Evolutionary conservation across 2,797 vertebrate species (phyloP).

Genomic region (Tympanoctomys barrerae): DNA sequence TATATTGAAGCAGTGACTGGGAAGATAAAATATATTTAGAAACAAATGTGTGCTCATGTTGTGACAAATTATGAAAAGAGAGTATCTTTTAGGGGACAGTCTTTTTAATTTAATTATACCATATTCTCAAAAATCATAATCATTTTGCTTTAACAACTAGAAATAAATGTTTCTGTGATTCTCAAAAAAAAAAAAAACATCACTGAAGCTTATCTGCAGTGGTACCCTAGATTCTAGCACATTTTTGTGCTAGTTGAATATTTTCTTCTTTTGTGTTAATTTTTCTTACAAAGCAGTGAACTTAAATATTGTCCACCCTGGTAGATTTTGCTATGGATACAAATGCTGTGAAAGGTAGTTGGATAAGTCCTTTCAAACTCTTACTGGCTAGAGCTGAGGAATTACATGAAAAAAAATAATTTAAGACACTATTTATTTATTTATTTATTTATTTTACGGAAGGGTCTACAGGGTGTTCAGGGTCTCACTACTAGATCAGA

Average conservation of each 20-base stretch:
- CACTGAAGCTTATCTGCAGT: neutral
- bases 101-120: neutral
- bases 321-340: neutral
- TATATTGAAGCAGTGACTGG: neutral
- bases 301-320: neutral
- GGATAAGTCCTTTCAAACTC: neutral
- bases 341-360: neutral
- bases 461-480: no score
- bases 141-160: neutral
- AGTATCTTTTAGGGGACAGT: neutral
- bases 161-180: slow-evolving; percentile 20
- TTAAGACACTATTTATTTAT: neutral
- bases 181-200: slow-evolving; percentile 54
- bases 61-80: slow-evolving; percentile 16
- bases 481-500: no score
- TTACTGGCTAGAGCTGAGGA: neutral
- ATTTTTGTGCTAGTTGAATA: neutral
- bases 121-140: neutral
- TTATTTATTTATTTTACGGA: no score
- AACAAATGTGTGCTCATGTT: neutral
- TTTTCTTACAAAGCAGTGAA: neutral
- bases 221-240: neutral
- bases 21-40: slow-evolving; percentile 33
- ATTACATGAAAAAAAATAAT: neutral
- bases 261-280: slow-evolving; percentile 2